These are phyloP conservation scores for Sepioteuthis lessoniana DNA, from an alignment of 2,888 invertebrate genomes.

Conservation along the genomic window DNA sequence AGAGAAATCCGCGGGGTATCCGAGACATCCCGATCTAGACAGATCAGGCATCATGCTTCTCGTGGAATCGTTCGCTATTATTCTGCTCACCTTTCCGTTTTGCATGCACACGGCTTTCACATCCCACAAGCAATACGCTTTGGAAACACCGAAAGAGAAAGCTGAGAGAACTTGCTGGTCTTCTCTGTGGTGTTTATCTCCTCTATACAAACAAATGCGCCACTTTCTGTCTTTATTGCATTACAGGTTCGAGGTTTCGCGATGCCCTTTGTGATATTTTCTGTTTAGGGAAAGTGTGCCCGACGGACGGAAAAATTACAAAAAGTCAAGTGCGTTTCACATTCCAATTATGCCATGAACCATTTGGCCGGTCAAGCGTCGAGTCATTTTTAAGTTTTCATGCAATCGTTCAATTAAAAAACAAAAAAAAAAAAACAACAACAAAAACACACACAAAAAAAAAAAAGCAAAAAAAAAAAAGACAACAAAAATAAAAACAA, in stretches of 20 bases:
- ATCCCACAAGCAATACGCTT: constrained; percentile 50
- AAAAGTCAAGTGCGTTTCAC: not conserved
- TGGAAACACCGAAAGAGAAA: constrained; percentile 50
- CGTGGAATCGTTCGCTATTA: constrained; percentile 62
- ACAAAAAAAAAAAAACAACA: not conserved
- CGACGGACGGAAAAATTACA: not conserved
- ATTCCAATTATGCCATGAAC: not conserved
- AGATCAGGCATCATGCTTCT: constrained; percentile 63
- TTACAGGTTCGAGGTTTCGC: constrained; percentile 64
- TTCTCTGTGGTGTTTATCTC: constrained; percentile 62
- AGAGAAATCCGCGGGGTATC: constrained; percentile 21
- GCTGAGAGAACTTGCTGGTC: constrained; percentile 55
- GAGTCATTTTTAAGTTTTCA: not conserved
- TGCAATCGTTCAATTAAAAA: not conserved
- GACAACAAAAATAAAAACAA: no score
- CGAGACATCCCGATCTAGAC: constrained; percentile 55
- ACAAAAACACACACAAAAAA: not conserved
- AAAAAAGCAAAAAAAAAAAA: not conserved
- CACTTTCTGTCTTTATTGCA: constrained; percentile 65
- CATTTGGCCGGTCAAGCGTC: not conserved
- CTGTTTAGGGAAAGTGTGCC: not conserved
- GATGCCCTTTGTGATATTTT: constrained; percentile 55
- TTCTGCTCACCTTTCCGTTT: constrained; percentile 63
- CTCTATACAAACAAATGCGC: constrained; percentile 65
- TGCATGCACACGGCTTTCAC: constrained; percentile 56